Conservation (phyloP, 2,888 invertebrate genomes). For the Callyntrura sp. region DNA sequence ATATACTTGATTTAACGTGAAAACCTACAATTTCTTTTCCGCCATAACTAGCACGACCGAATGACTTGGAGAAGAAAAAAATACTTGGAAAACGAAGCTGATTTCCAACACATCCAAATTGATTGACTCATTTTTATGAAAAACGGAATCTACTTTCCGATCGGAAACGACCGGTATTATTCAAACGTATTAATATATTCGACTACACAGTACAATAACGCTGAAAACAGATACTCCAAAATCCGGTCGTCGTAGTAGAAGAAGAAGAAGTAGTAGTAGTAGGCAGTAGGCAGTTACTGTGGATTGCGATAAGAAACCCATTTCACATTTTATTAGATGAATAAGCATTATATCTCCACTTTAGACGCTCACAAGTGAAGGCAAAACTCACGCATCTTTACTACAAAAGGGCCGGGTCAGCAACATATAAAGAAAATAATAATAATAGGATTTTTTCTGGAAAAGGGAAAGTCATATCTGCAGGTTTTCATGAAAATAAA, state of each 20-base stretch:
- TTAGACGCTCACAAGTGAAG: background rate
- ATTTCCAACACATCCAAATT: constrained; percentile 20
- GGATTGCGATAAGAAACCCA: constrained; percentile 34
- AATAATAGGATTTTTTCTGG: constrained; percentile 43
- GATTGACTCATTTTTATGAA: constrained; percentile 70
- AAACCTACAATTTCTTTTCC: too few relatives aligned
- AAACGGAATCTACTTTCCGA: constrained; percentile 57
- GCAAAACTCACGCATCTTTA: constrained; percentile 58
- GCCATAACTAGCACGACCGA: background rate
- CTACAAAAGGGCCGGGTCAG: constrained; percentile 59
- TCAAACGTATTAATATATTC: constrained; percentile 57
- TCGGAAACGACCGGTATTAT: constrained; percentile 58
- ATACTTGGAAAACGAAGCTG: constrained; percentile 17
- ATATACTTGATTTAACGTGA: too few relatives aligned
- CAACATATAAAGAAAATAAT: constrained; percentile 53
- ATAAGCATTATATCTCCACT: constrained; percentile 35
- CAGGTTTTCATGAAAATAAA: constrained; percentile 64
- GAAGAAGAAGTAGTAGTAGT: too few relatives aligned
- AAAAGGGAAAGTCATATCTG: constrained; percentile 5
- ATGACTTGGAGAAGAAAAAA: background rate
- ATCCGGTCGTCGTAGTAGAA: background rate
- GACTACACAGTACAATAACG: constrained; percentile 12
- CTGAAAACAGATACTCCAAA: constrained; percentile 17
- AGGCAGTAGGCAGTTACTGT: too few relatives aligned
- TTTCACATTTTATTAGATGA: constrained; percentile 50